Percentiles rank a stretch among this genome's conserved stretches.
Evolutionary conservation across 2,888 invertebrate genomes (phyloP).

Genomic region (Pachymerium ferrugineum): DNA sequence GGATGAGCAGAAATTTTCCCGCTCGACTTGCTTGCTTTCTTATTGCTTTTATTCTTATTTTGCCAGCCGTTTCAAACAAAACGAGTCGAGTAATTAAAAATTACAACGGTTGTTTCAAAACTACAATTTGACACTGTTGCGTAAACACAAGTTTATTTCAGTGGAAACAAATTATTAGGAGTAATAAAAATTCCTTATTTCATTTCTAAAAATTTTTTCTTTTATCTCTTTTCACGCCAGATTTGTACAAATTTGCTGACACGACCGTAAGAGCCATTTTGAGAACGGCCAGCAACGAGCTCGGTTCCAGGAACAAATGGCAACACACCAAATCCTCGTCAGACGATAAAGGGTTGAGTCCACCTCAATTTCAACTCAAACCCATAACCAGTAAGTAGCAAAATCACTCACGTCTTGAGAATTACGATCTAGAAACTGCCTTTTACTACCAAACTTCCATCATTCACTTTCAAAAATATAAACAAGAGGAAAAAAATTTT

Average conservation of each 20-base stretch:
- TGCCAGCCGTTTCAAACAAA: neutral
- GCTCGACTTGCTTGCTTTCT: neutral
- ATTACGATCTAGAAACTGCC: too few relatives aligned
- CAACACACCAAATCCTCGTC: slow-evolving; percentile 5
- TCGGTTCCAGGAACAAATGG: neutral
- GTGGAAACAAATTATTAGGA: neutral
- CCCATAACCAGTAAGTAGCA: neutral
- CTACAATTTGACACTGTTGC: too few relatives aligned
- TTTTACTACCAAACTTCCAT: too few relatives aligned
- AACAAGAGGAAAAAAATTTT: too few relatives aligned
- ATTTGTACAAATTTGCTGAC: slow-evolving; percentile 18
- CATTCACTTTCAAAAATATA: too few relatives aligned
- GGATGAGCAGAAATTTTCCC: neutral
- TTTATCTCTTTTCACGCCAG: neutral
- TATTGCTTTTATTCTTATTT: neutral
- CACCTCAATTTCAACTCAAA: slow-evolving; percentile 1
- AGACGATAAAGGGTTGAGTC: slow-evolving; percentile 14
- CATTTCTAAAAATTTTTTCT: neutral
- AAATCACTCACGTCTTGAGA: neutral
- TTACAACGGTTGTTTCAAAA: too few relatives aligned
- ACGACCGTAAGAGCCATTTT: slow-evolving; percentile 1
- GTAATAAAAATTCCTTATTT: too few relatives aligned
- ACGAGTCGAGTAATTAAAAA: too few relatives aligned
- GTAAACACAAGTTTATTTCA: neutral
- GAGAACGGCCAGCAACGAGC: slow-evolving; percentile 25